Evolutionary conservation across 92 coral and sea anemone species (phyloP), one percentile per base, ranked within the genome.

Genomic region (Nematostella vectensis): DNA sequence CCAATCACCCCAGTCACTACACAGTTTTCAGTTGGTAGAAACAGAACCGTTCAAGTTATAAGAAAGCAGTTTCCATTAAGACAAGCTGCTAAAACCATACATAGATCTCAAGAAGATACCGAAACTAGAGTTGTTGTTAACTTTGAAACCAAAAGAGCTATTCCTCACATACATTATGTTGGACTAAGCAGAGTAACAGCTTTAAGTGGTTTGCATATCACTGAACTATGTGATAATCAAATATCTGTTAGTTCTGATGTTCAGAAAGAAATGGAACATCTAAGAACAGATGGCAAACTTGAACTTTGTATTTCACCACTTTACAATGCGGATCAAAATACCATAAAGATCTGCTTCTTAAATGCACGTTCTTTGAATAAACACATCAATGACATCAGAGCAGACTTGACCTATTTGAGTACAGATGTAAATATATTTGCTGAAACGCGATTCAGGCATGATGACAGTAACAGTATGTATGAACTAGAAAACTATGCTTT

Each of bases 31-130:
- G 83, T 75, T 3, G 83, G 79, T 48, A 81, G 69, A 69, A 81
- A 61, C 53, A 71, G 58, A 60, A 43, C 89, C 21, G 71, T 69
- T 12, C 86, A 72, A 66, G 76, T 72, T n/a, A 80, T 76, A 38
- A 65, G 89, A 60, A 75, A 70, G 42, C 83, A 76, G 70, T 82
- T 76, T 61, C 79, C 83, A 65, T 48, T 76, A 17, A 45, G 89
- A 39, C 83, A 78, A 51, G 78, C 88, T 36, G 77, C 71, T 77
- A 22, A 69, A 76, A 76, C 83, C 19, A 61, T 71, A 9, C 85
- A 78, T 33, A 78, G 79, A 38, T 67, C 83, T 54, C 79, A 76
- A 64, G 83, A 83, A 58, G 83, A 82, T 47, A 81, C 88, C 25
- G 82, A 81, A n/a, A 40, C 68, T 27, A 42, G 62, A 65, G 47